Base-by-base conservation (phyloP, 2,888 invertebrate genomes). In the Chrysolina oricalcia region DNA sequence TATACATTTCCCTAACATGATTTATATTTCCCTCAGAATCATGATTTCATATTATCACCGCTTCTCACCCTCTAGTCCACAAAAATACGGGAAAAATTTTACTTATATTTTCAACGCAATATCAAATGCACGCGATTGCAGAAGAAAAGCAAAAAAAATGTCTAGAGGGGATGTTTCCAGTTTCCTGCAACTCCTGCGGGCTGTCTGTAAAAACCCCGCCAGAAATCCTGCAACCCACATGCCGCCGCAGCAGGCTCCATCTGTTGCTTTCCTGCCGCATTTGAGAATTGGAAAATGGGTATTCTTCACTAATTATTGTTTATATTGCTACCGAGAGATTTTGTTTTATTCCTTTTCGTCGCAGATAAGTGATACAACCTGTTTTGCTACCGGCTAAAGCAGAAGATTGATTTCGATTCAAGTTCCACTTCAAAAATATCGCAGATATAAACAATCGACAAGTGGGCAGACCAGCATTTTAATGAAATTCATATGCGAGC, bases 341-440 rank as follows among this genome's bases (percentile, higher is more conserved):
- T 83, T 81, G 80, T 85, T 83, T 84, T 81, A 82, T 83, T 84
- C 82, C 83, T 84, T 82, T 81, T 81, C 75, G 82, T 81, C 83
- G 82, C 83, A 82, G 84, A 79, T 81, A 85, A 85, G 85, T 83
- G 85, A 84, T 83, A 84, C 86, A 88, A 88, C 87, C 87, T 84
- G 87, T 88, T 87, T 85, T 84, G 84, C 86, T 83, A 82, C 82
- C 80, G 81, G 75, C 73, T 78, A 79, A 81, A 81, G 81, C 82
- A 81, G 81, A 77, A 76, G 70, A 74, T 74, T 62, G 82, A 81
- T 80, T 81, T 78, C 65, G 59, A 77, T 64, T 71, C 78, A 41
- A 75, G 76, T 76, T 78, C 73, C 75, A 64, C 69, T 70, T 66
- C 72, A 76, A 75, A 73, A 66, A 72, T 72, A 59, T 19, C 35